Evolutionary conservation across 2,888 invertebrate species (phyloP).

Genomic region (Tachina lurida): DNA sequence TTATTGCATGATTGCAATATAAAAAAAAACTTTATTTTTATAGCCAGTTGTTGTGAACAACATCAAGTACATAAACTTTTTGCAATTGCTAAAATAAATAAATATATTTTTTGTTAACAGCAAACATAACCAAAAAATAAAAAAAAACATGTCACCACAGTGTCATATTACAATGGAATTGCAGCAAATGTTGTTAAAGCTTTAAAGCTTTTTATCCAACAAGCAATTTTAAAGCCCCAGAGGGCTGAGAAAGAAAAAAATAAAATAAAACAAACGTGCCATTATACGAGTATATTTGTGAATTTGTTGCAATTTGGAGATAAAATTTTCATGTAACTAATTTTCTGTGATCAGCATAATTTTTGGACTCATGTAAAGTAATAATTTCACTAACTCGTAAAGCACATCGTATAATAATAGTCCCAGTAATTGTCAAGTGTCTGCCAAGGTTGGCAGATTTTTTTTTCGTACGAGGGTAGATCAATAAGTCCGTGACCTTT

Average conservation of each 20-base stretch:
- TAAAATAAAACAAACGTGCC: neutral
- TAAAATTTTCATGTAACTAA: too few species aligned
- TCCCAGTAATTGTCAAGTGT: too few species aligned
- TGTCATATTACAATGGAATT: slow-evolving; percentile 40
- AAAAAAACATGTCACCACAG: slow-evolving; percentile 20
- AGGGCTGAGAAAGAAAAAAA: neutral
- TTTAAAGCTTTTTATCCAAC: neutral
- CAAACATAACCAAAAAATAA: slow-evolving; percentile 30
- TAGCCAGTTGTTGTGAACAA: slow-evolving; percentile 29
- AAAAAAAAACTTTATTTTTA: neutral
- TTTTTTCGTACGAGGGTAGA: too few species aligned
- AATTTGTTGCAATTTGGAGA: neutral
- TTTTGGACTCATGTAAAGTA: too few species aligned
- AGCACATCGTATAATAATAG: too few species aligned
- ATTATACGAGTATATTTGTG: neutral
- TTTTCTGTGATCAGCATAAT: too few species aligned
- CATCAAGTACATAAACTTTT: slow-evolving; percentile 38
- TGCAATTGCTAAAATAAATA: slow-evolving; percentile 47
- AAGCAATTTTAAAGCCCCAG: neutral
- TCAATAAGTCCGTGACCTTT: too few species aligned
- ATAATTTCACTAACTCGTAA: too few species aligned
- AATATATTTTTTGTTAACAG: slow-evolving; percentile 11
- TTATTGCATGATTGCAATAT: slow-evolving; percentile 49
- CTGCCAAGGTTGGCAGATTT: too few species aligned
- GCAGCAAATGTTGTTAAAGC: slow-evolving; percentile 10